Evolutionary conservation across 2,113 vertebrate genomes (phyloP), one percentile per base, ranked within the genome.

Genomic region (Rissa tridactyla): DNA sequence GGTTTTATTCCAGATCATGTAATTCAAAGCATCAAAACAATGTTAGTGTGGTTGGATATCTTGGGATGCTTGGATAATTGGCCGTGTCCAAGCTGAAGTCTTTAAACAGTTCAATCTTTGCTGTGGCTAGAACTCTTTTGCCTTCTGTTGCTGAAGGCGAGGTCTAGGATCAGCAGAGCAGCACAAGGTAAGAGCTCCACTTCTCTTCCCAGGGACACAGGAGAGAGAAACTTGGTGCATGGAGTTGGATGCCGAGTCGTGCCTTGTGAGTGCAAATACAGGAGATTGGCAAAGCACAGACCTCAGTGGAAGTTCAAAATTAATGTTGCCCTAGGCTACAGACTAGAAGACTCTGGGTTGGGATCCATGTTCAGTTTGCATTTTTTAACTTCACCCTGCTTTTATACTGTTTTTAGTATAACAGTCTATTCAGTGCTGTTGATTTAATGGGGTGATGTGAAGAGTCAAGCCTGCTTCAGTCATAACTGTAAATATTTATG

Each of bases 401-500:
- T 92, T 92, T 57, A n/a, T 61, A 29, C 57, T 86, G 66, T 78
- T 94, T 90, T 34, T 85, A 82, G 61, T 86, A 15, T 62, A 92
- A 57, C 80, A 78, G 54, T 36, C 21, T 93, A 2, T 85, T 75
- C 25, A 10, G 0, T 75, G 65, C 83, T 80, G 44, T 54, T 89
- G 82, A 82, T 91, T 91, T 82, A 87, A 91, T 77, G 58, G 54
- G 40, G 36, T 76, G 65, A 88, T 96, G 75, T 82, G 85, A 88
- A 82, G 77, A 92, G 52, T 94, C 58, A 69, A 86, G 52, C 30
- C 26, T 94, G 57, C 81, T 87, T 90, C 49, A 54, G 62, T 94
- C 86, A 11, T 27, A 85, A 85, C 82, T 93, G 52, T 75, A 91
- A 96, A 82, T 86, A 91, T 91, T 96, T 95, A 84, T 65, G 44